Percentiles rank a stretch among this genome's conserved stretches.
Evolutionary conservation across 35 echinoderm and acorn worm species (phyloP).

Genomic region (Stichopus chloronotus): DNA sequence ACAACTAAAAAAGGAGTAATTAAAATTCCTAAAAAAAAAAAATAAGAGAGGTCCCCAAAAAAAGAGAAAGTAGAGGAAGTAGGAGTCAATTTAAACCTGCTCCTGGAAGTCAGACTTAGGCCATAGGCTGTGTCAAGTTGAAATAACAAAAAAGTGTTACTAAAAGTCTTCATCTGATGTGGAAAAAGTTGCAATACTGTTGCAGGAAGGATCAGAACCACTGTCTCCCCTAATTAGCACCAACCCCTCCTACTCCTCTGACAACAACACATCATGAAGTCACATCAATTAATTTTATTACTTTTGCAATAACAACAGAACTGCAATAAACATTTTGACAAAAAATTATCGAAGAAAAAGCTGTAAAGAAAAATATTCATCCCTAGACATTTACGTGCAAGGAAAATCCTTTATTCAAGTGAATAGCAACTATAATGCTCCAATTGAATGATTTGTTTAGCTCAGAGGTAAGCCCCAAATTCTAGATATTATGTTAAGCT

Average conservation of each 20-base stretch:
- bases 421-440: conserved; percentile 11
- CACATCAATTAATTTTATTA: no score
- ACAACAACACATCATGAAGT: conserved; percentile 18
- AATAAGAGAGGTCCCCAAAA: not conserved
- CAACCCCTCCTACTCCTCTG: not conserved
- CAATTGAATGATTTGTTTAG: conserved; percentile 18
- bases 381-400: not conserved
- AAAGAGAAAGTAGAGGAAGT: not conserved
- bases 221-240: not conserved
- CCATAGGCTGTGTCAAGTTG: conserved; percentile 16
- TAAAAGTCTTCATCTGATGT: not conserved
- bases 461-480: conserved; percentile 18
- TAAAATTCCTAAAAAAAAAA: not conserved
- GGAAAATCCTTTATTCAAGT: not conserved
- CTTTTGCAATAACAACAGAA: no score
- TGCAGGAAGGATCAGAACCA: not conserved
- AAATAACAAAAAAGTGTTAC: not conserved
- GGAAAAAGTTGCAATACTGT: not conserved
- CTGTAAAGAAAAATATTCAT: no score
- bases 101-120: not conserved
- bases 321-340: no score
- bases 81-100: conserved; percentile 10
- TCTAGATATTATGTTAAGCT: not conserved
- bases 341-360: no score
- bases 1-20: not conserved